Evolutionary conservation across 1,140 invertebrate genomes (phyloP).

Genomic region (Antheraea pernyi): DNA sequence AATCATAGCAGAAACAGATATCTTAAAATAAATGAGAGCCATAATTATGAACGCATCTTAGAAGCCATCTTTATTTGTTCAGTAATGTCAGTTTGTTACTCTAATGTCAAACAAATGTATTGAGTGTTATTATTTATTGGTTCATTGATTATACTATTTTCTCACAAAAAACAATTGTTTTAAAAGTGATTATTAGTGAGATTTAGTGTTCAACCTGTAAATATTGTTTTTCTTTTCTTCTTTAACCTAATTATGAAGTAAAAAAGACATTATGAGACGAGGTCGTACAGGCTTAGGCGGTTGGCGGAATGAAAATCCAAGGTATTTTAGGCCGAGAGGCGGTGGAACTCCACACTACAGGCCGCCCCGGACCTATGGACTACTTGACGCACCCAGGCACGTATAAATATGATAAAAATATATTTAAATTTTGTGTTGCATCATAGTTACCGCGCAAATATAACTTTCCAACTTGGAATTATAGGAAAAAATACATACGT

Average conservation of each 20-base stretch:
- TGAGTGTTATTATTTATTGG: slow-evolving; percentile 32
- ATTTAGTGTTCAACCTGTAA: background rate
- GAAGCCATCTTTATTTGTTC: slow-evolving; percentile 10
- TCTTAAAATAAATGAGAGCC: too few relatives aligned
- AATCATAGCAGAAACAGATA: too few relatives aligned
- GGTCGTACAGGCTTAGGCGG: slow-evolving; percentile 64
- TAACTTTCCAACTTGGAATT: slow-evolving; percentile 5
- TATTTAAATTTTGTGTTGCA: slow-evolving; percentile 19
- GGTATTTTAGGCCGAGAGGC: slow-evolving; percentile 60
- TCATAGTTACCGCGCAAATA: slow-evolving; percentile 33
- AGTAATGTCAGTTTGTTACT: slow-evolving; percentile 9
- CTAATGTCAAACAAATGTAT: slow-evolving; percentile 30
- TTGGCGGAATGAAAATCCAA: slow-evolving; percentile 68
- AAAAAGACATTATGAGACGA: slow-evolving; percentile 62
- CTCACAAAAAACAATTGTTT: slow-evolving; percentile 21
- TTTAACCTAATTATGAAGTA: slow-evolving; percentile 34
- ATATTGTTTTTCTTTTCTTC: background rate
- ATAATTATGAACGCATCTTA: slow-evolving; percentile 2
- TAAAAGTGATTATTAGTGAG: background rate
- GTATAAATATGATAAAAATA: background rate
- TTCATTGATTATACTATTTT: slow-evolving; percentile 57
- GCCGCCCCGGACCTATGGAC: slow-evolving; percentile 40
- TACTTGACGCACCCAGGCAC: slow-evolving; percentile 50
- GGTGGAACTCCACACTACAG: slow-evolving; percentile 53
- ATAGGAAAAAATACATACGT: background rate